A percentile compares a stretch with the other conserved stretches of the same genome.
These are phyloP conservation scores for Drosophila sturtevanti DNA, from an alignment of 1,140 invertebrate genomes.

Conservation along the genomic window DNA sequence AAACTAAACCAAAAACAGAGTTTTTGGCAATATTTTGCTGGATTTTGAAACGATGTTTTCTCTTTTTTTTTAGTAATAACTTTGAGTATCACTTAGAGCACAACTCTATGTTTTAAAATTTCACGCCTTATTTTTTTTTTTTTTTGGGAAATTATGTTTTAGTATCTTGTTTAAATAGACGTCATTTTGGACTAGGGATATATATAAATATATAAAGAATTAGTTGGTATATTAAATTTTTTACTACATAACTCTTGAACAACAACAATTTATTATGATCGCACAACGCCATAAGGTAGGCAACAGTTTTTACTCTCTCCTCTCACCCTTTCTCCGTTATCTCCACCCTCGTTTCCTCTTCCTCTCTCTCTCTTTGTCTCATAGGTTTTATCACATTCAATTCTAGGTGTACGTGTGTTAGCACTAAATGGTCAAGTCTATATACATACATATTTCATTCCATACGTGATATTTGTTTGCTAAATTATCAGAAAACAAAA, in stretches of 20 bases:
- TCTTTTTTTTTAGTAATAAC: not conserved
- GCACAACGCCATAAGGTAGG: constrained; percentile 16
- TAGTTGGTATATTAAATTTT: not conserved
- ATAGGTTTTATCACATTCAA: constrained; percentile 59
- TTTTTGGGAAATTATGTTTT: not conserved
- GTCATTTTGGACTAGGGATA: constrained; percentile 44
- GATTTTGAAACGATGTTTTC: not conserved
- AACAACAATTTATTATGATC: not conserved
- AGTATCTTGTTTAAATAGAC: constrained; percentile 23
- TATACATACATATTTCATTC: constrained; percentile 37
- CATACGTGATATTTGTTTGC: constrained; percentile 75
- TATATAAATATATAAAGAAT: not conserved
- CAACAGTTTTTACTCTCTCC: constrained; percentile 17
- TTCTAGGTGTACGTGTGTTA: constrained; percentile 59
- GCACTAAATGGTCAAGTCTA: constrained; percentile 62
- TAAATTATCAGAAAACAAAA: constrained; percentile 66
- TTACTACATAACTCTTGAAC: constrained; percentile 10
- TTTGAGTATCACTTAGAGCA: not conserved
- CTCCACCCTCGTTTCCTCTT: not conserved
- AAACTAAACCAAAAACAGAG: constrained; percentile 46
- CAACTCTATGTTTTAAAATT: constrained; percentile 9
- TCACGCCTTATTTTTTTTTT: constrained; percentile 20
- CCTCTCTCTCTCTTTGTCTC: not conserved
- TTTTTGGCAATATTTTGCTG: constrained; percentile 19
- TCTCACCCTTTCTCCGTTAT: not conserved